Evolutionary conservation across 2,888 invertebrate genomes (phyloP), one percentile per base, ranked within the genome.

Genomic region (Hemistola chrysoprasaria): DNA sequence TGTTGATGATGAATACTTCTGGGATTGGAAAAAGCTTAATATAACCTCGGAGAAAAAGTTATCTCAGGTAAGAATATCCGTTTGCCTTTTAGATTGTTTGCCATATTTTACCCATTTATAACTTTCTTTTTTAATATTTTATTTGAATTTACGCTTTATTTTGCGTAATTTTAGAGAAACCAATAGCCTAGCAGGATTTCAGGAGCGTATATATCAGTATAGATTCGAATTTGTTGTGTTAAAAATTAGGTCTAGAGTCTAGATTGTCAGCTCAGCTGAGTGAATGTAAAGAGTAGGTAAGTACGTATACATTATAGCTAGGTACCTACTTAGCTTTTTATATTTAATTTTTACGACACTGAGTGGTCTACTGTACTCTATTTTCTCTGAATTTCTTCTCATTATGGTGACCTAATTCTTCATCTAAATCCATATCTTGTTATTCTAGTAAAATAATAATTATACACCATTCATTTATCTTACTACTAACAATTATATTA

Each of bases 81-180:
- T 68, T 62, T 53, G 62, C 68, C 70, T 74, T 62, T 64, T 33
- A 50, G 71, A 69, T 72, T 65, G 69, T 78, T 84, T 85, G 84
- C 86, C 86, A 86, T 87, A 87, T 86, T 87, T 86, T 79, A 65
- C 66, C 66, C 59, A 73, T 73, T n/a, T 85, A 75, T 59, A 74
- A 73, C 75, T 73, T 75, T 74, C 76, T 69, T 74, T 71, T 69
- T 59, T 31, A 51, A 50, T 52, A 66, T 49, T 64, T 66, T 35
- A 50, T 49, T 55, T 41, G 38, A 50, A 66, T 49, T 63, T 52
- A 50, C 53, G 56, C 38, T 27, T 47, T 52, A 50, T 49, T 63
- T 59, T 51, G 40, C 47, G 54, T 53, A 45, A 34, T 38, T 40
- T 45, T n/a, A 32, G 29, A 56, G 64, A 46, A 70, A 44, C 49